phyloP scores from a whole-genome alignment of 2,113 vertebrate genomes.

The Steatornis caripensis region DNA sequence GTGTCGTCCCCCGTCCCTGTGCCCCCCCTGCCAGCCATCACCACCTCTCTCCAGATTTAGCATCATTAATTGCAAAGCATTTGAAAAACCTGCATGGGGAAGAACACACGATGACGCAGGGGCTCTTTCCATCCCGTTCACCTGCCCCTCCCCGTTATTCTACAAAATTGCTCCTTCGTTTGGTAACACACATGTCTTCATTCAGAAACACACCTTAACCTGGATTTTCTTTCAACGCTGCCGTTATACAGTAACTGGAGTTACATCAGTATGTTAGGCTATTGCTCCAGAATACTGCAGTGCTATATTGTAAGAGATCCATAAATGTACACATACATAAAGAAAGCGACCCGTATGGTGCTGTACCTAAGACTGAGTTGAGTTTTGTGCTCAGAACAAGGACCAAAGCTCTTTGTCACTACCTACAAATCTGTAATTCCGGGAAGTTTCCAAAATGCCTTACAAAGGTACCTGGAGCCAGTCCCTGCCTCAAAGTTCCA shows the following conservation, averaged over 20 bases:
- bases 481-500: background rate
- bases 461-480: background rate
- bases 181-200: background rate
- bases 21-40: too few species aligned
- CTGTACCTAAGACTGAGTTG: background rate
- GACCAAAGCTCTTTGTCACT: background rate
- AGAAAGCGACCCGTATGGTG: background rate
- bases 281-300: background rate
- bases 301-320: background rate
- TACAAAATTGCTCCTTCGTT: background rate
- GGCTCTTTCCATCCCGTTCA: background rate
- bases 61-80: slow-evolving; percentile 57
- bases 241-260: background rate
- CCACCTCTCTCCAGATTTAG: slow-evolving; percentile 41
- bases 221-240: background rate
- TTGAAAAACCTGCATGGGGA: slow-evolving; percentile 58
- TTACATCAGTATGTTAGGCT: background rate
- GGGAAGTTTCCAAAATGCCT: slow-evolving; percentile 14
- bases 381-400: background rate
- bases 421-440: background rate
- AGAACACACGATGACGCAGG: slow-evolving; percentile 34
- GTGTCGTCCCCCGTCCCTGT: background rate
- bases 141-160: slow-evolving; percentile 54
- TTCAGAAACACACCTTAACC: slow-evolving; percentile 21
- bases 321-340: background rate